Conservation (phyloP, 2,888 invertebrate species). For the Hyalella azteca region DNA sequence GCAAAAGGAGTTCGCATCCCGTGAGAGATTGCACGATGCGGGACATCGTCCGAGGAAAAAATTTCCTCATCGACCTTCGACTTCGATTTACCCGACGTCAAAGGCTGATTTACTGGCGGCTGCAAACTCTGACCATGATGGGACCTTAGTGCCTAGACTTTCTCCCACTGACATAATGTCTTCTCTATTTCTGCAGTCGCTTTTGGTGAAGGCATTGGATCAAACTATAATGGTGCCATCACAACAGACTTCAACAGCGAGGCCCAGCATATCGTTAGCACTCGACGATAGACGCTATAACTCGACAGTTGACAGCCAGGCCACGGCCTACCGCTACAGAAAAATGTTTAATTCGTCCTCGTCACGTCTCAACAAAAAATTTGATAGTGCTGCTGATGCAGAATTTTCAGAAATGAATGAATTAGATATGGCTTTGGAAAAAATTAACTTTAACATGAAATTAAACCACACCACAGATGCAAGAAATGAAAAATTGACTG, state of each 20-base stretch:
- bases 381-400: neutral
- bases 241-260: neutral
- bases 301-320: neutral
- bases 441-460: neutral
- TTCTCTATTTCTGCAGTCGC: neutral
- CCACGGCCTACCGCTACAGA: neutral
- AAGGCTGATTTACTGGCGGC: neutral
- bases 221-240: neutral
- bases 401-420: neutral
- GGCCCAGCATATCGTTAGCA: too few relatives aligned
- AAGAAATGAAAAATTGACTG: too few relatives aligned
- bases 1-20: too few relatives aligned
- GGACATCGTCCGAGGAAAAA: too few relatives aligned
- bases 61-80: neutral
- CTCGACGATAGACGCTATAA: too few relatives aligned
- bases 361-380: neutral
- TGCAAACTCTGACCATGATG: neutral
- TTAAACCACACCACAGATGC: neutral
- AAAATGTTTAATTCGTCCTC: neutral
- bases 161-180: constrained; percentile 16
- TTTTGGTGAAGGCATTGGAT: neutral
- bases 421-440: neutral
- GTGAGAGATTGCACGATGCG: too few relatives aligned
- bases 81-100: neutral
- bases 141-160: neutral